Evolutionary conservation across 2,888 invertebrate genomes (phyloP).

Genomic region (Thera obeliscata): DNA sequence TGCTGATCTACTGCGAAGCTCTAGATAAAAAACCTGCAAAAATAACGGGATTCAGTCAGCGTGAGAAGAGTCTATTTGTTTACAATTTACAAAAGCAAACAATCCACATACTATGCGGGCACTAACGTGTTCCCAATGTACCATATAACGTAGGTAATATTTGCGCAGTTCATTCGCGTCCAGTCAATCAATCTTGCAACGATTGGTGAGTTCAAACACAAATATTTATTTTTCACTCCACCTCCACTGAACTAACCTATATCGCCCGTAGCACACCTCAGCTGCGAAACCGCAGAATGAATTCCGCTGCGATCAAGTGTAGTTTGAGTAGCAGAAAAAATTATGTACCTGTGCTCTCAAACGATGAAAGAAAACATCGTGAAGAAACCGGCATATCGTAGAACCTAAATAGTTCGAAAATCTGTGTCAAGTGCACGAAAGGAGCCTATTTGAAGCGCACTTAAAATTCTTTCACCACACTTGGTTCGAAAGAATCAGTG

Average conservation of each 20-base stretch:
- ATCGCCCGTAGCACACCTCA: conserved; percentile 6
- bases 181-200: conserved; percentile 60
- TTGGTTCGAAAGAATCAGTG: no score
- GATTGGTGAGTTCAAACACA: conserved; percentile 48
- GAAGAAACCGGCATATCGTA: no score
- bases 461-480: no score
- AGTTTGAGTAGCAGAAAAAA: no score
- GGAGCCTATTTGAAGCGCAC: no score
- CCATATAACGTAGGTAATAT: conserved; percentile 46
- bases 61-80: conserved; percentile 11
- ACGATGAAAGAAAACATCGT: no score
- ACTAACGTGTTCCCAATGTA: conserved; percentile 30
- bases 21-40: not conserved
- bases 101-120: conserved; percentile 21
- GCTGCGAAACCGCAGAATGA: no score
- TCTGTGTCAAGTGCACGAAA: no score
- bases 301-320: no score
- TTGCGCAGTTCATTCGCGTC: conserved; percentile 60
- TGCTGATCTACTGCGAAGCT: not conserved
- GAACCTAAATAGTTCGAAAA: no score
- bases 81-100: conserved; percentile 20
- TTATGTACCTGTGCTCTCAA: no score
- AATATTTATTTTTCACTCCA: conserved; percentile 46
- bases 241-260: conserved; percentile 30
- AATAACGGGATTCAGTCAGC: conserved; percentile 7